Evolutionary conservation across 2,113 vertebrate genomes (phyloP).

Genomic region (Rhegmatorhina hoffmannsi): DNA sequence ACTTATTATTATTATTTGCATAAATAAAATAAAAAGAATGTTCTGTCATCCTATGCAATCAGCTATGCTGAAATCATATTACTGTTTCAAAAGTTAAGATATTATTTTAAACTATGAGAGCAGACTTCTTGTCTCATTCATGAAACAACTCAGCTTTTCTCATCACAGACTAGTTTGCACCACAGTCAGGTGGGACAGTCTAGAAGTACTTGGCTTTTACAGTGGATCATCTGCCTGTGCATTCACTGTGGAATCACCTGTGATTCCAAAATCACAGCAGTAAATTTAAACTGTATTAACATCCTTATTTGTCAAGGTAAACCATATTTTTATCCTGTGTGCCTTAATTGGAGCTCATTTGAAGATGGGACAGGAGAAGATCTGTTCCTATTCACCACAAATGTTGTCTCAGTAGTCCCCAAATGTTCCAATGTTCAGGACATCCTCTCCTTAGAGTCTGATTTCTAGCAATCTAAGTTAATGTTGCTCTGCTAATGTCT

Average conservation of each 20-base stretch:
- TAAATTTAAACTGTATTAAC: constrained; percentile 18
- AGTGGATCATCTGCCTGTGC: neutral
- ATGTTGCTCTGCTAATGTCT: neutral
- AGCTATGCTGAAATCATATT: neutral
- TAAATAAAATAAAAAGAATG: neutral
- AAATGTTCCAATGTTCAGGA: neutral
- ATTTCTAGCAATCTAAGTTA: neutral
- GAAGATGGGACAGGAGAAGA: neutral
- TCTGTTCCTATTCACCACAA: neutral
- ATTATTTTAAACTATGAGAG: neutral
- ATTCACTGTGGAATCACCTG: neutral
- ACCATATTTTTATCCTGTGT: neutral
- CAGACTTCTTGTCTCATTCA: neutral
- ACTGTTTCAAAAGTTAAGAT: neutral
- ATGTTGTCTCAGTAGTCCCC: neutral
- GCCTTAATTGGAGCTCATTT: neutral
- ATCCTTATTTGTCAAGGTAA: neutral
- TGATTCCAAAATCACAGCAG: neutral
- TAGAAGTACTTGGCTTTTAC: constrained; percentile 10
- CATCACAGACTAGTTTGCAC: neutral
- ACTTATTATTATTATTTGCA: neutral
- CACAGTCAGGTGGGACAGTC: neutral
- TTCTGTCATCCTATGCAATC: neutral
- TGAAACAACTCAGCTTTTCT: neutral
- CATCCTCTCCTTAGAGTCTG: neutral